Percentiles rank a stretch among this genome's conserved stretches.
Evolutionary conservation across 30 jellyfish, hydroid and myxozoan genomes (phyloP).

Genomic region (Aurelia sp.): DNA sequence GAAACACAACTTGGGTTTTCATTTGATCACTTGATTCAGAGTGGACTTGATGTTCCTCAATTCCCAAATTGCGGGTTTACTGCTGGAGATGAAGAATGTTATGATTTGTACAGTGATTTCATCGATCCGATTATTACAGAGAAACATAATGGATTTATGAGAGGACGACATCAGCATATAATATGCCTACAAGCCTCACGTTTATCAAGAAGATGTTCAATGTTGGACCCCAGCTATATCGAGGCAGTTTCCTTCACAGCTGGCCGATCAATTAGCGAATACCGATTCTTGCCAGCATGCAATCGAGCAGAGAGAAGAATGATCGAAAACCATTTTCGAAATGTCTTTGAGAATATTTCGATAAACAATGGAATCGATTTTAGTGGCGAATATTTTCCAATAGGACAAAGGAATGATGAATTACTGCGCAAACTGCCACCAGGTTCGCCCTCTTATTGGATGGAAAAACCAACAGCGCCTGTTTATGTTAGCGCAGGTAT

Average conservation of each 20-base stretch:
- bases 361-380: constrained; percentile 31
- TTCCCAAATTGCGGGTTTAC: constrained; percentile 58
- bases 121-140: constrained; percentile 58
- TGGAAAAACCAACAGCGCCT: constrained; percentile 58
- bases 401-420: constrained; percentile 6
- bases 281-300: constrained; percentile 61
- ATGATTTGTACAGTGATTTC: constrained; percentile 29
- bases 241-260: constrained; percentile 64
- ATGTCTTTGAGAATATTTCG: constrained; percentile 24
- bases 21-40: constrained; percentile 48
- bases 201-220: constrained; percentile 40
- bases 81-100: constrained; percentile 56
- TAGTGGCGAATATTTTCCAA: constrained; percentile 57
- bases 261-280: constrained; percentile 55
- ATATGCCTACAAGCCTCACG: constrained; percentile 43
- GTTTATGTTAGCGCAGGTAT: constrained; percentile 52
- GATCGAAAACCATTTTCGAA: constrained; percentile 37
- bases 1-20: constrained; percentile 55
- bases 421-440: constrained; percentile 21
- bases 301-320: constrained; percentile 77
- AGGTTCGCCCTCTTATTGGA: constrained; percentile 58
- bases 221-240: constrained; percentile 44
- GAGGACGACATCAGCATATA: constrained; percentile 51
- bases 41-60: constrained; percentile 66
- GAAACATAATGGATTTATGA: constrained; percentile 53